These are phyloP conservation scores for Trisateles emortualis DNA, from an alignment of 2,888 invertebrate species.

Conservation along the genomic window DNA sequence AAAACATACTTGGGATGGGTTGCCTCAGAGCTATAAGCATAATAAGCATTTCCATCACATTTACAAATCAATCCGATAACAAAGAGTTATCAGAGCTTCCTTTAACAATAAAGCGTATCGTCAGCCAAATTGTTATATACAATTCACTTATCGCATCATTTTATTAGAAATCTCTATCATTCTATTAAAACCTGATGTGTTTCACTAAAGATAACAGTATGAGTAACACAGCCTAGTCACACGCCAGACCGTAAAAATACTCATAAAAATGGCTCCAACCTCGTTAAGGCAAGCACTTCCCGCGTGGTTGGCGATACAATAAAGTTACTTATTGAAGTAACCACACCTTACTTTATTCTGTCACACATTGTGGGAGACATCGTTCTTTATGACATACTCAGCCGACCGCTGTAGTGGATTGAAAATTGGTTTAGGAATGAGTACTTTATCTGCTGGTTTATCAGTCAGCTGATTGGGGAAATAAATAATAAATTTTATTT, in stretches of 20 bases:
- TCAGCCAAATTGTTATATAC: conserved; percentile 13
- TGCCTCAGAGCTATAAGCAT: too few species aligned
- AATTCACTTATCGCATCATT: conserved; percentile 33
- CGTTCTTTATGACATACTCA: conserved; percentile 42
- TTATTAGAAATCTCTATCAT: conserved; percentile 42
- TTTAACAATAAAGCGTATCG: not conserved
- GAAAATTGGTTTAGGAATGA: conserved; percentile 27
- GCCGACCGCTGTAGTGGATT: conserved; percentile 27
- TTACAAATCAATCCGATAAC: not conserved
- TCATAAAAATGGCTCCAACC: conserved; percentile 64
- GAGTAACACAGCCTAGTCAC: conserved; percentile 54
- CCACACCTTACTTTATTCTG: conserved; percentile 58
- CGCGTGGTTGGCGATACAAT: conserved; percentile 64
- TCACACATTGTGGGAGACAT: conserved; percentile 31
- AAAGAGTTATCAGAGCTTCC: not conserved
- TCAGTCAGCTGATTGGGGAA: not conserved
- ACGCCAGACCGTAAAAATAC: conserved; percentile 63
- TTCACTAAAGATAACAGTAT: conserved; percentile 49
- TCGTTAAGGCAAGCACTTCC: conserved; percentile 71
- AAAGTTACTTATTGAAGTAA: conserved; percentile 76
- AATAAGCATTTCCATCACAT: too few species aligned
- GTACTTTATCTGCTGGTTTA: not conserved
- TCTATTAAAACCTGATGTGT: conserved; percentile 46
- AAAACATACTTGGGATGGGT: too few species aligned
- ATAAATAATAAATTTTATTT: too few species aligned